Percentiles rank a stretch among this genome's conserved stretches.
These are phyloP conservation scores for Anarsia innoxiella DNA, from an alignment of 2,888 invertebrate genomes.

Conservation along the genomic window DNA sequence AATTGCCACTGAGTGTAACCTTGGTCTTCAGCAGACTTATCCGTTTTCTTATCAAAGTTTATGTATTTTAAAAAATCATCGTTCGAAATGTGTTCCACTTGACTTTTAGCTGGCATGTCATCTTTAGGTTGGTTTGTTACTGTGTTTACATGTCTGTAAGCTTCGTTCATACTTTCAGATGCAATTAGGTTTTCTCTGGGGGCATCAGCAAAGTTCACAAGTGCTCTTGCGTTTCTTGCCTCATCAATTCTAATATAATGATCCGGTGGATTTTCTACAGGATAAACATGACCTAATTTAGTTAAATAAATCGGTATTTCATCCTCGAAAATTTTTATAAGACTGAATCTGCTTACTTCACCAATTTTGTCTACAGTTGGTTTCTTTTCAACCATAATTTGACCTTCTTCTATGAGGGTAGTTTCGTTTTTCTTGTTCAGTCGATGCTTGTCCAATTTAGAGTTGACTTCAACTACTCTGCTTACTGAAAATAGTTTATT, in stretches of 20 bases:
- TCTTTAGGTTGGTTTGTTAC: constrained; percentile 25
- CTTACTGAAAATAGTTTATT: constrained; percentile 81
- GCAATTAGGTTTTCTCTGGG: constrained; percentile 64
- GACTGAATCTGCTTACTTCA: constrained; percentile 80
- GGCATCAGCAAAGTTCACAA: constrained; percentile 49
- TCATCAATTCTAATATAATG: constrained; percentile 68
- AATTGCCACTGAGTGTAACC: constrained; percentile 55
- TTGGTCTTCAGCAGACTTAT: constrained; percentile 34
- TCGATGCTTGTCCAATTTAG: constrained; percentile 77
- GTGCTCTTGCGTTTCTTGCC: constrained; percentile 64
- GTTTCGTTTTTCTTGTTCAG: constrained; percentile 73
- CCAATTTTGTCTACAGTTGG: constrained; percentile 80
- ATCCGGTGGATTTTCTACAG: constrained; percentile 65
- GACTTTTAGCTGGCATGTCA: constrained; percentile 19
- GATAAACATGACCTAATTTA: constrained; percentile 63
- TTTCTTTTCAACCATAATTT: constrained; percentile 74
- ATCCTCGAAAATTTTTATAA: constrained; percentile 80
- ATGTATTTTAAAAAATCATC: constrained; percentile 58
- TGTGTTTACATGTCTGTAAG: constrained; percentile 55
- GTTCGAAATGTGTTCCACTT: constrained; percentile 39
- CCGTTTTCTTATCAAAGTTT: constrained; percentile 52
- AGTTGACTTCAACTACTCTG: constrained; percentile 80
- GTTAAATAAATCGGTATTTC: constrained; percentile 70
- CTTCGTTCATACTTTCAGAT: constrained; percentile 69
- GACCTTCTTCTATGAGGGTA: constrained; percentile 66